Conservation (phyloP, 2,888 invertebrate species). For the Podabrus alpinus region DNA sequence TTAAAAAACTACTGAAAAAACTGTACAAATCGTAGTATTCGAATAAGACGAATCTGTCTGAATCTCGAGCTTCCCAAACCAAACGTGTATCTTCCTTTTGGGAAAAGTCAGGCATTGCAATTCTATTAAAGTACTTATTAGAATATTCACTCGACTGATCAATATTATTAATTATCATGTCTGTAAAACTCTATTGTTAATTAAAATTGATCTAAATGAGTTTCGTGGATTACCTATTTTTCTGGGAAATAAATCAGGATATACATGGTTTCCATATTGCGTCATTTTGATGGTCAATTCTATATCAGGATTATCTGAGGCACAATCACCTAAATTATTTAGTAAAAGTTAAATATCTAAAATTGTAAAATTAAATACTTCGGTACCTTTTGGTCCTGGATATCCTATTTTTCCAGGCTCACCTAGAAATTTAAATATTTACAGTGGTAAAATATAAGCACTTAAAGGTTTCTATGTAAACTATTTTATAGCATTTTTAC, state of each 20-base stretch:
- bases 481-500: no score
- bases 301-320: fast-evolving
- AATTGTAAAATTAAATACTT: neutral
- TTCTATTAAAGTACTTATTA: neutral
- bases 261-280: neutral
- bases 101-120: neutral
- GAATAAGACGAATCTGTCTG: neutral
- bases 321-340: neutral
- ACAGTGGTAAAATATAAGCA: no score
- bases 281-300: neutral
- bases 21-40: constrained; percentile 56
- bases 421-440: neutral
- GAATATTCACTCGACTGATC: neutral
- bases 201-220: neutral
- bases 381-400: neutral
- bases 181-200: neutral
- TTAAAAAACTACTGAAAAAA: constrained; percentile 75
- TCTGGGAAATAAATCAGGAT: neutral
- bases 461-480: no score
- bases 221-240: neutral
- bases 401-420: neutral
- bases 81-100: no score
- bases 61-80: neutral
- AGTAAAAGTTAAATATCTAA: neutral
- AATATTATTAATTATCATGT: neutral